Evolutionary conservation across 1,140 invertebrate genomes (phyloP).

Genomic region (Goniozus legneri): DNA sequence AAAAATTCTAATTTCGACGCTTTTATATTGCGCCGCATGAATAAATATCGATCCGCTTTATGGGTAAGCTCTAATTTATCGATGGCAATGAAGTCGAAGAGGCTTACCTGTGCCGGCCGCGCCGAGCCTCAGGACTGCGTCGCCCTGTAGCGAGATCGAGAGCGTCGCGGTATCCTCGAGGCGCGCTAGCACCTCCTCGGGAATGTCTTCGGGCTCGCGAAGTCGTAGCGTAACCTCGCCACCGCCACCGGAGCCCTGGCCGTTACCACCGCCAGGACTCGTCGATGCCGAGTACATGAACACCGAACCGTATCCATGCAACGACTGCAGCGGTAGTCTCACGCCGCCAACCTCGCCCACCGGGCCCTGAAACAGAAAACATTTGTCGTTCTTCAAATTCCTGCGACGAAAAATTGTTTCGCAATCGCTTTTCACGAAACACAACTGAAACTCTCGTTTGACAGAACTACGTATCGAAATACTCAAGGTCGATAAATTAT

Average conservation of each 20-base stretch:
- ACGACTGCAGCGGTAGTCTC: slow-evolving; percentile 54
- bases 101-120: slow-evolving; percentile 47
- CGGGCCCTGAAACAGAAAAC: slow-evolving; percentile 45
- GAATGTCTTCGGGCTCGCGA: slow-evolving; percentile 55
- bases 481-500: not conserved
- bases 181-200: slow-evolving; percentile 53
- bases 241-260: slow-evolving; percentile 44
- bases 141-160: slow-evolving; percentile 53
- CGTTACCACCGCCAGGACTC: slow-evolving; percentile 46
- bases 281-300: slow-evolving; percentile 57
- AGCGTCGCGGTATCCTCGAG: slow-evolving; percentile 56
- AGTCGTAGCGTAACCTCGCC: slow-evolving; percentile 55
- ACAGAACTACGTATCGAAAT: too few relatives aligned
- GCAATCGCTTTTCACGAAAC: too few relatives aligned
- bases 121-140: slow-evolving; percentile 50
- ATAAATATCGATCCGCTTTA: too few relatives aligned
- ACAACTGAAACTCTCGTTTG: too few relatives aligned
- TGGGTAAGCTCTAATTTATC: too few relatives aligned
- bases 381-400: too few relatives aligned
- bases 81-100: slow-evolving; percentile 7
- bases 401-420: too few relatives aligned
- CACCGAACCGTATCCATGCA: slow-evolving; percentile 56
- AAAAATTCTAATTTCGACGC: too few relatives aligned
- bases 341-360: slow-evolving; percentile 57
- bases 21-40: too few relatives aligned